Evolutionary conservation across 2,113 vertebrate species (phyloP), one percentile per base, ranked within the genome.

Genomic region (Puffinus mauretanicus): DNA sequence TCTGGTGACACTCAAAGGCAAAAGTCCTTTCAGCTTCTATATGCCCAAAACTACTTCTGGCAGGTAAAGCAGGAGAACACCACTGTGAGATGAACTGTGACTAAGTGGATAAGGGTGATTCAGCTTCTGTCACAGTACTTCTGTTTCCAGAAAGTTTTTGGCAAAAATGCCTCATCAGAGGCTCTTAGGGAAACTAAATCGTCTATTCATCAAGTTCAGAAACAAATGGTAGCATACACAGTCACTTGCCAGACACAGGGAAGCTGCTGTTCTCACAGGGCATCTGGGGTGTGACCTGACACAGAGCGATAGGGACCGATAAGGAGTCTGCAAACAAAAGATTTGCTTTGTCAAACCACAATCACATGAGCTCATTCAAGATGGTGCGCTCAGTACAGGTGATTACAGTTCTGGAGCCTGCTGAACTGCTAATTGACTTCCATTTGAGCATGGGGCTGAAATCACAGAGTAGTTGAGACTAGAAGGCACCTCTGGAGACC

Each of bases 301-400:
- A 62, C 58, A 71, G 49, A 29, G 13, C 0, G 1, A n/a, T 0
- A 72, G 47, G 42, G 58, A 67, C 38, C 3, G 8, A 55, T 0
- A 76, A 36, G 6, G 12, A 76, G 8, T 15, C 29, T 62, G 22
- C 16, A 94, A 76, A 69, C 3, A 49, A 40, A 82, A 67, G 13
- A 36, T 77, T 54, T 49, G 27, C 8, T 38, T 72, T 72, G 51
- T 79, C 44, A 91, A 58, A 44, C 30, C 58, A 73, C 36, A 32
- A 3, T 61, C 22, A 67, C 61, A 34, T 4, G 3, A 71, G 13
- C 34, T 79, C 57, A 40, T 20, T 71, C 17, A 29, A 15, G 67
- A 47, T 20, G 46, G 46, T 70, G 27, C 61, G n/a, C 26, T 79
- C 76, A 19, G 47, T 34, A 34, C 0, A 1, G 4, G 22, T 19